Base-by-base conservation (phyloP, 2,888 invertebrate genomes). In the Deilephila porcellus region DNA sequence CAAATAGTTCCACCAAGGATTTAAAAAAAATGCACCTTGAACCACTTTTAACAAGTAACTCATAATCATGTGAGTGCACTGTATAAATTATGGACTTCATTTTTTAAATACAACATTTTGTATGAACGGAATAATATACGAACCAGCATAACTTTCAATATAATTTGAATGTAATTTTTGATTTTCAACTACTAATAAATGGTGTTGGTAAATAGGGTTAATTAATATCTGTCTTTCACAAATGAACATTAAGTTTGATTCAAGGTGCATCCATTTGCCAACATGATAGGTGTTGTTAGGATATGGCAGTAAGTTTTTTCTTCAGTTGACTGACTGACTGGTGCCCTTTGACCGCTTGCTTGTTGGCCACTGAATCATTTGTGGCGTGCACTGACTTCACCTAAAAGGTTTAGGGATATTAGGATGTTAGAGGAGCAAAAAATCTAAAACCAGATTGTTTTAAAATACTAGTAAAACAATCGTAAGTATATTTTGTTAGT, bases 351-450 rank as follows among this genome's bases (percentile, higher is more conserved):
- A 91, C 85, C 6, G 87, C 81, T 75, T 88, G 91, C 84, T 90
- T 94, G 86, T 83, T 91, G 81, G 81, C 85, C 75, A 82, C 82
- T 70, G 86, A 83, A 62, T 83, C 91, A 87, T 95, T 93, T 70
- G 95, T 94, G 32, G 96, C 96, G 73, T 97, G 81, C 76, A 86
- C 83, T 3, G 91, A 89, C 80, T 91, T 92, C 79, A 91, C 91
- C 92, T 91, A 83, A n/a, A 80, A 79, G 78, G 60, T 67, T 67
- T 45, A 83, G 77, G 77, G 78, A 77, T 75, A 25, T 67, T 45
- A 67, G 45, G 52, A 67, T 20, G 45, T 25, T 45, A 45, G 52
- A 25, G 19, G 25, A 52, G 67, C 17, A 25, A 1, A 14, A 37
- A 71, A 67, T 37, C 8, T 72, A 60, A 71, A 45, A 73, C 63